Conservation (phyloP, 2,797 vertebrate species). For the Alectoris magna region DNA sequence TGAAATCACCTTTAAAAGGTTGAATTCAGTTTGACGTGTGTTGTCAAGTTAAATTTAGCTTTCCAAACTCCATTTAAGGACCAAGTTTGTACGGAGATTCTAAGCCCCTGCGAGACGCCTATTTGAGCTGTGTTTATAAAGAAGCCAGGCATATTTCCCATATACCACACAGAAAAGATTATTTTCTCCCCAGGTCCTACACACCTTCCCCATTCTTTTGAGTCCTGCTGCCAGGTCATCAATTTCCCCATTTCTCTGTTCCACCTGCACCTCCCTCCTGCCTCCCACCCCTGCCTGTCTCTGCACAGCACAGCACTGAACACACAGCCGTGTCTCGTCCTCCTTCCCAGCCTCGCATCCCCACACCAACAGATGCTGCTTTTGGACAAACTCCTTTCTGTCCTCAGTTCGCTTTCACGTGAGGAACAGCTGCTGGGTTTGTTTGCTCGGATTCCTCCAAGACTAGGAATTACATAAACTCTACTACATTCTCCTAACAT, state of each 20-base stretch:
- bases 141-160: neutral
- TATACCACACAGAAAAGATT: neutral
- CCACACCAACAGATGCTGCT: neutral
- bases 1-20: neutral
- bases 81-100: neutral
- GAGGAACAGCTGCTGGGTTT: neutral
- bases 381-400: neutral
- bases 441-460: neutral
- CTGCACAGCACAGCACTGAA: neutral
- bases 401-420: neutral
- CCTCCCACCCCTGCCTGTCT: neutral
- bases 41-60: neutral
- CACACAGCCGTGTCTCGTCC: neutral
- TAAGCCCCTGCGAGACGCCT: neutral
- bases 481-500: neutral
- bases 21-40: neutral
- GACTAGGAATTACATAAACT: neutral
- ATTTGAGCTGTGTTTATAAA: neutral
- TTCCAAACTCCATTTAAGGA: neutral
- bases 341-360: neutral
- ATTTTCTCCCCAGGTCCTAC: neutral
- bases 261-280: neutral
- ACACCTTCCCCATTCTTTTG: neutral
- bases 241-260: slow-evolving; percentile 7
- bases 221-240: neutral